A percentile compares a stretch with the other conserved stretches of the same genome.
Conservation (phyloP, 2,797 vertebrate genomes). For the Ctenosaura bakeri region DNA sequence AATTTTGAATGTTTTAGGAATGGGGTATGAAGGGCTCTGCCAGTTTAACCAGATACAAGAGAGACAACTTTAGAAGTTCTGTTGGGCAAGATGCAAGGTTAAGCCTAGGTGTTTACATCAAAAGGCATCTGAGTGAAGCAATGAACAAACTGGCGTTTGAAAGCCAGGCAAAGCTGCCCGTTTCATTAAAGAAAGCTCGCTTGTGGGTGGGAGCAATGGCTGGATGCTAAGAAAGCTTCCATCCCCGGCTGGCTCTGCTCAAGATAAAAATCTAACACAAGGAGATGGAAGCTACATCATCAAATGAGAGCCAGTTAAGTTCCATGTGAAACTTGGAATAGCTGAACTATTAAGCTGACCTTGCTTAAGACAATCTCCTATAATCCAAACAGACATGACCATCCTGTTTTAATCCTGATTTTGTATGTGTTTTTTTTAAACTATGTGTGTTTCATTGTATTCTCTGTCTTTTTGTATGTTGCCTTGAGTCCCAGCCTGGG, state of each 20-base stretch:
- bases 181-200: slow-evolving; percentile 61
- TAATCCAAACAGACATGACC: too few relatives aligned
- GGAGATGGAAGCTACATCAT: slow-evolving; percentile 59
- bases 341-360: too few relatives aligned
- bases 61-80: slow-evolving; percentile 24
- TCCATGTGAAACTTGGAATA: slow-evolving; percentile 32
- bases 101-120: slow-evolving; percentile 71
- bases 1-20: neutral
- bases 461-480: too few relatives aligned
- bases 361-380: too few relatives aligned
- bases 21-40: slow-evolving; percentile 6
- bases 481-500: too few relatives aligned
- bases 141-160: slow-evolving; percentile 64
- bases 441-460: too few relatives aligned
- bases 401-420: too few relatives aligned
- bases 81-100: slow-evolving; percentile 63
- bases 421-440: too few relatives aligned
- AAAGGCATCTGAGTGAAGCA: slow-evolving; percentile 71
- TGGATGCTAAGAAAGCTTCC: slow-evolving; percentile 64
- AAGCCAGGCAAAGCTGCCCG: slow-evolving; percentile 66
- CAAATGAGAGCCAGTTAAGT: slow-evolving; percentile 52
- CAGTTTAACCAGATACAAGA: slow-evolving; percentile 41
- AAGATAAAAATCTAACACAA: slow-evolving; percentile 72
- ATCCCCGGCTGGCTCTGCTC: slow-evolving; percentile 66
- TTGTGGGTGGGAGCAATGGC: slow-evolving; percentile 67